Percentiles rank a stretch among this genome's conserved stretches.
Conservation (phyloP, 2,113 vertebrate species). For the Colossoma macropomum region DNA sequence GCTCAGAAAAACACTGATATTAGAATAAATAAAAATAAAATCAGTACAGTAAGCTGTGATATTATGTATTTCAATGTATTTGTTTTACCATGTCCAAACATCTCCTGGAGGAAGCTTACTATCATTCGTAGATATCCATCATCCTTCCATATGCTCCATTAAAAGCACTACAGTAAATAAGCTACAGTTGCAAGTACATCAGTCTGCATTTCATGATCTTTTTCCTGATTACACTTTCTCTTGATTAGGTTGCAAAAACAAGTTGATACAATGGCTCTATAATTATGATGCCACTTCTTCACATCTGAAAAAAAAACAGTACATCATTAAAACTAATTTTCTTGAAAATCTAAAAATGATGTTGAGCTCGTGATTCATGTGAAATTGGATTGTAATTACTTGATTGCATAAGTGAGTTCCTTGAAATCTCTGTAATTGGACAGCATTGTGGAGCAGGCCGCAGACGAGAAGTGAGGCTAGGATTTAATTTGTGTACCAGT, state of each 20-base stretch:
- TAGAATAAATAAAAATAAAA: no score
- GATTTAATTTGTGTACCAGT: constrained; percentile 29
- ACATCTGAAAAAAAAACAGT: not conserved
- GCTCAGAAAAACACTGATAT: no score
- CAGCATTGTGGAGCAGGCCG: constrained; percentile 7
- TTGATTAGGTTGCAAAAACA: constrained; percentile 43
- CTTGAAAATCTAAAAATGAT: constrained; percentile 40
- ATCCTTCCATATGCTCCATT: no score
- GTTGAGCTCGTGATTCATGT: constrained; percentile 32
- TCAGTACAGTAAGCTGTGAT: no score
- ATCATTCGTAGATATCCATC: no score
- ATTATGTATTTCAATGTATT: no score
- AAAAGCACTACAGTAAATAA: no score
- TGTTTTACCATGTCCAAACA: no score
- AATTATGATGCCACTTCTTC: constrained; percentile 48
- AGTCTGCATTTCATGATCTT: constrained; percentile 26
- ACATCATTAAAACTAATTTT: constrained; percentile 43
- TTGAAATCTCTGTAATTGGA: constrained; percentile 47
- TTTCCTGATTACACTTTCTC: constrained; percentile 14
- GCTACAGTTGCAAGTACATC: constrained; percentile 15
- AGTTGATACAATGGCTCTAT: constrained; percentile 41
- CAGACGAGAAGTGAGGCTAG: not conserved
- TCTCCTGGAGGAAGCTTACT: no score
- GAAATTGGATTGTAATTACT: constrained; percentile 51
- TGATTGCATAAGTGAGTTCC: constrained; percentile 51